Base-by-base conservation (phyloP, 2,113 vertebrate genomes). In the Chunga burmeisteri region DNA sequence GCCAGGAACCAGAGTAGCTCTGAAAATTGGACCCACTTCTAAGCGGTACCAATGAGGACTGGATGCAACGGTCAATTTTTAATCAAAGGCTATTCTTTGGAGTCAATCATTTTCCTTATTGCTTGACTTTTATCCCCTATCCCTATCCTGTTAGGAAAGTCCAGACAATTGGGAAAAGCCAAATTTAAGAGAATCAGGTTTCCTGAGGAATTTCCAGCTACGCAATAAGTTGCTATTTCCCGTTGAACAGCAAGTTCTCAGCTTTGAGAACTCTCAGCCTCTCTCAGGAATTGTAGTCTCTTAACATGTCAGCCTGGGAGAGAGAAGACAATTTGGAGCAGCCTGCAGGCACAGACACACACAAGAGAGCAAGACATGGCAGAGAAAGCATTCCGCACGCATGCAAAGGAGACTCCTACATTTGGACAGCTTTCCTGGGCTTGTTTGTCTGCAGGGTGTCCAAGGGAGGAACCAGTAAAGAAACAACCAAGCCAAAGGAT, bases 61-160 rank as follows among this genome's bases (percentile, higher is more conserved):
- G 86, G 27, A 21, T 5, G 40, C 7, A 50, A 16, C 0, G 2
- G 53, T 73, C 72, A 4, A 3, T 38, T 81, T 84, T 87, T 44
- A 79, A 58, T 47, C 34, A 44, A 16, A 26, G 40, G 20, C 38
- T 72, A 1, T 44, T 94, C 68, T 81, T 71, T 59, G 34, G 63
- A 84, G 44, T 21, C 53, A 62, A 53, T 90, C 3, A 1, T 84
- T 85, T 94, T 78, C 67, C 90, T 40, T 63, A 94, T 75, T 92
- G 74, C 88, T 85, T 10, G 70, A 74, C 68, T 87, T 18, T 56
- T 52, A 18, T 61, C 61, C 70, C 47, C 61, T 4, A 3, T 32
- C 61, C 56, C 66, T 46, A 81, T 61, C 93, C 93, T 95, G 70
- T 75, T 36, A 63, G 86, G 61, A 89, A 59, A 93, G 65, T 44